These are phyloP conservation scores for Ophion slaviceki DNA, from an alignment of 2,888 invertebrate genomes.

Conservation along the genomic window DNA sequence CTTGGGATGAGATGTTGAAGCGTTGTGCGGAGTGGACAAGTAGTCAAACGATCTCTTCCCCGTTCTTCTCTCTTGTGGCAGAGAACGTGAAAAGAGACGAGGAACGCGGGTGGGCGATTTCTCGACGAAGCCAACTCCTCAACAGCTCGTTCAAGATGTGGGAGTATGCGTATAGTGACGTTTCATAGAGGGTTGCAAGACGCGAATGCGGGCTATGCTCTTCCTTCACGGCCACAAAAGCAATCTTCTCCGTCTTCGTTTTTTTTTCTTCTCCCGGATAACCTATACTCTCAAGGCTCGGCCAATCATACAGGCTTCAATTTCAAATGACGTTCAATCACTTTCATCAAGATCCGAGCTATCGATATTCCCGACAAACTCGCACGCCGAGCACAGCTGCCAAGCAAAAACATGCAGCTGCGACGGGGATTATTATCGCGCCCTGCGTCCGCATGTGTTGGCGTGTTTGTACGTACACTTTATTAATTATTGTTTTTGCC, in stretches of 20 bases:
- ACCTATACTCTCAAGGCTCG: constrained; percentile 57
- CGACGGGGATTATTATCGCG: constrained; percentile 36
- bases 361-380: constrained; percentile 59
- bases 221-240: constrained; percentile 60
- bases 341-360: constrained; percentile 64
- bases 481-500: constrained; percentile 42
- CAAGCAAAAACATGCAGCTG: constrained; percentile 57
- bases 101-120: constrained; percentile 66
- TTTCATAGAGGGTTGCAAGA: constrained; percentile 65
- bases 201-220: constrained; percentile 65
- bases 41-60: constrained; percentile 59
- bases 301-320: constrained; percentile 67
- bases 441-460: background rate
- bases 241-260: constrained; percentile 54
- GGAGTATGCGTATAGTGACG: constrained; percentile 55
- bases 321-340: constrained; percentile 65
- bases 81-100: constrained; percentile 22
- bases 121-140: constrained; percentile 66
- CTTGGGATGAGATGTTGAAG: constrained; percentile 52
- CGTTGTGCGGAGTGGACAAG: constrained; percentile 55
- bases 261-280: constrained; percentile 48
- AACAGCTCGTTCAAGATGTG: constrained; percentile 62
- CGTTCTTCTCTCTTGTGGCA: constrained; percentile 13
- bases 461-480: constrained; percentile 10
- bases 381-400: constrained; percentile 54